Conservation (phyloP, 2,797 vertebrate genomes). For the Zenarchopterus dispar region DNA sequence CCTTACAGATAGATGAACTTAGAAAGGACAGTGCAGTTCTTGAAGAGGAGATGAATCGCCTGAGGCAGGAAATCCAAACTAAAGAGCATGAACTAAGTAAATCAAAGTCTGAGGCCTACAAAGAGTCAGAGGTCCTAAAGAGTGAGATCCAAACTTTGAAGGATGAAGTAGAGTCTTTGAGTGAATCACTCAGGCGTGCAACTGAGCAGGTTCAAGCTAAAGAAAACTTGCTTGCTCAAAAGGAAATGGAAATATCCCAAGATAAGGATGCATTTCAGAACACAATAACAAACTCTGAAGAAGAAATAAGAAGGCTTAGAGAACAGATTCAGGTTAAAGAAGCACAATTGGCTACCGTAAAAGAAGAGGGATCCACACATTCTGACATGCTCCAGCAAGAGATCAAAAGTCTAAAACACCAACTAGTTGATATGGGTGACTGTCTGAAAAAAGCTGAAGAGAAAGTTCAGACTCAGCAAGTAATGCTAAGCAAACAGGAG, state of each 20-base stretch:
- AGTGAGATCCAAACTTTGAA: conserved; percentile 50
- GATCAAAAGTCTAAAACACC: conserved; percentile 33
- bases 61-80: conserved; percentile 35
- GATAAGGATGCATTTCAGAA: conserved; percentile 39
- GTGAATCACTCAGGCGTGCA: conserved; percentile 36
- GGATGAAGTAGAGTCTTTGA: conserved; percentile 37
- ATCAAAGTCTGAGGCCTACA: conserved; percentile 27
- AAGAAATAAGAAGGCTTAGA: conserved; percentile 54
- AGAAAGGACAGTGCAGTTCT: conserved; percentile 1
- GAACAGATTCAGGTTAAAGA: conserved; percentile 53
- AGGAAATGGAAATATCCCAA: conserved; percentile 50
- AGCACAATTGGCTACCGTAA: conserved; percentile 34
- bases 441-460: conserved; percentile 51
- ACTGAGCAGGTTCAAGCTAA: conserved; percentile 54
- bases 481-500: conserved; percentile 32
- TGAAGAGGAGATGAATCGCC: neutral
- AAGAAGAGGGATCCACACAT: conserved; percentile 25
- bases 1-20: conserved; percentile 23
- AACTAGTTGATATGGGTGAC: conserved; percentile 6
- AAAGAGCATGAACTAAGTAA: conserved; percentile 30
- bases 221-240: conserved; percentile 52
- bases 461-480: conserved; percentile 19
- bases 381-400: conserved; percentile 50
- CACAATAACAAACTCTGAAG: conserved; percentile 43
- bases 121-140: conserved; percentile 42